Base-by-base conservation (phyloP, 2,797 vertebrate genomes). In the Urosaurus nigricauda region DNA sequence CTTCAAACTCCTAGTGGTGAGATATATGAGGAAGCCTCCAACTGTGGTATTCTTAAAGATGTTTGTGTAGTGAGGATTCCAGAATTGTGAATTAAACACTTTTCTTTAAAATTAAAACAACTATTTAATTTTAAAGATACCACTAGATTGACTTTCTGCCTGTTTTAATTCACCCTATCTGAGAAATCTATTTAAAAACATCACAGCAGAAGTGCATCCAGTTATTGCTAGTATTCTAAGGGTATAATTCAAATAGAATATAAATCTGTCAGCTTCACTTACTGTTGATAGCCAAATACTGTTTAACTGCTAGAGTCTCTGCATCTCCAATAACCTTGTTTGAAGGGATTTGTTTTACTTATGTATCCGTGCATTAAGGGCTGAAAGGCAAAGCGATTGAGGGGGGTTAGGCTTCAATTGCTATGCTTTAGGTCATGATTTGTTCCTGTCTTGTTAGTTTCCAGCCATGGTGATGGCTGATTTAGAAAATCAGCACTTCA, bases 341-440 rank as follows among this genome's bases (percentile, higher is more conserved):
- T 89, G 83, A 92, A 92, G 84, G 91, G 81, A 91, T 95, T 94
- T 96, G 92, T 95, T 93, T 43, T 92, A 56, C 90, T 87, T 71
- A 14, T 89, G 88, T 92, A 8, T 90, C 89, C 65, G 56, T 91
- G 58, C 77, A 51, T 94, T 92, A 81, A 32, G 71, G 86, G 90
- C 83, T 89, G 87, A 93, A 90, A n/a, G 53, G 84, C 83, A 74
- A 77, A 35, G 32, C 43, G 65, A 5, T 32, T 6, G 37, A 73
- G 43, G n/a, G n/a, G 12, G 88, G 58, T n/a, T 65, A 86, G 78
- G 16, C 24, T 75, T 0, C 80, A 86, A 77, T 83, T 89, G 84
- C 91, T 95, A 47, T 74, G 89, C 88, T 75, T 79, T 87, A 83
- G 77, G 0, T 80, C 47, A 71, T 56, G 87, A 73, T 12, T 81